Evolutionary conservation across 30 jellyfish, hydroid and myxozoan species (phyloP).

Genomic region (Pelagia noctiluca): DNA sequence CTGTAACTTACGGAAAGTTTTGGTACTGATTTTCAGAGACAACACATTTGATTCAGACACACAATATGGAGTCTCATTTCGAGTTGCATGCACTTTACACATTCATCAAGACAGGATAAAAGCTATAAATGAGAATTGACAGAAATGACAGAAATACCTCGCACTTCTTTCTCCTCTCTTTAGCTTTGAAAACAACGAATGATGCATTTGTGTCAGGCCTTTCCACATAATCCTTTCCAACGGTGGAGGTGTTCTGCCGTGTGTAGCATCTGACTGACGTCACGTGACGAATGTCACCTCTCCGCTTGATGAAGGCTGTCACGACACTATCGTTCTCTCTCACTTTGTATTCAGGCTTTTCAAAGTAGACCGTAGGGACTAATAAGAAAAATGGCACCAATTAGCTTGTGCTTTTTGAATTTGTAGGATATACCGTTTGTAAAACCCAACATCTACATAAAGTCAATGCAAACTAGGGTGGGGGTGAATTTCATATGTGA

Average conservation of each 20-base stretch:
- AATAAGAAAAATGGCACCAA: neutral
- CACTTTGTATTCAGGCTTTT: conserved; percentile 58
- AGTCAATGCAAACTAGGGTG: no score
- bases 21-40: no score
- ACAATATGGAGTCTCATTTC: neutral
- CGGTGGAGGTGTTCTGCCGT: conserved; percentile 84
- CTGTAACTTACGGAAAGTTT: no score
- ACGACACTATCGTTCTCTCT: conserved; percentile 71
- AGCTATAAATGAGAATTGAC: neutral
- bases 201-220: conserved; percentile 83
- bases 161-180: conserved; percentile 81
- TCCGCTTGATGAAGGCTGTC: conserved; percentile 66
- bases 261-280: conserved; percentile 93
- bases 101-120: no score
- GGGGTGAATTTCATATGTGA: no score
- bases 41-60: no score
- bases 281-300: conserved; percentile 83
- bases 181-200: conserved; percentile 67
- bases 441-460: no score
- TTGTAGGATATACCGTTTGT: no score
- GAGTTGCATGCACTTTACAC: neutral
- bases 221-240: conserved; percentile 82
- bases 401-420: neutral
- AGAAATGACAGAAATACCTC: conserved; percentile 44
- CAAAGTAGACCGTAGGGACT: conserved; percentile 88